Percentiles rank a stretch among this genome's conserved stretches.
phyloP scores from a whole-genome alignment of 1,140 invertebrate genomes.

The Apocrypta bakeri region DNA sequence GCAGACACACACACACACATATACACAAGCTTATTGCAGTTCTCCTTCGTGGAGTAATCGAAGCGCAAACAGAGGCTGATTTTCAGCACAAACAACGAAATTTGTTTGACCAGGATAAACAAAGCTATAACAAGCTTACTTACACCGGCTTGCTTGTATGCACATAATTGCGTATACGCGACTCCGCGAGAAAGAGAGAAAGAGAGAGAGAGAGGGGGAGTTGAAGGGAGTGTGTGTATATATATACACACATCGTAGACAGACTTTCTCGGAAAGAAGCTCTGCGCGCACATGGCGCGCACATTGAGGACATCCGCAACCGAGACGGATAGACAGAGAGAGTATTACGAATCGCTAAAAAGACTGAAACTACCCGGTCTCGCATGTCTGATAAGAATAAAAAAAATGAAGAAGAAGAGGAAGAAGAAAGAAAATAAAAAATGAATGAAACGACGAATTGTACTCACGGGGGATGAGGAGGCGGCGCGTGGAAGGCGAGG shows the following conservation, averaged over 20 bases:
- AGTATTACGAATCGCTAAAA: too few relatives aligned
- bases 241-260: not conserved
- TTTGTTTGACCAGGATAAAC: slow-evolving; percentile 26
- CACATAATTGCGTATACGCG: slow-evolving; percentile 30
- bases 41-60: slow-evolving; percentile 4
- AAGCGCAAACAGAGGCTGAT: slow-evolving; percentile 13
- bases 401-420: not conserved
- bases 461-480: slow-evolving; percentile 39
- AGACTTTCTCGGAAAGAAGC: not conserved
- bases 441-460: not conserved
- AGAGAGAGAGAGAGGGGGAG: not conserved
- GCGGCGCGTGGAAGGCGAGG: slow-evolving; percentile 50
- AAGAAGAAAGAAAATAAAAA: not conserved
- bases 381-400: too few relatives aligned
- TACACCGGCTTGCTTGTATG: not conserved
- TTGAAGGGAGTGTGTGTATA: not conserved
- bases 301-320: not conserved
- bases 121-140: not conserved
- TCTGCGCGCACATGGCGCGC: not conserved
- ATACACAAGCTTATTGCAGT: not conserved
- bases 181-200: not conserved
- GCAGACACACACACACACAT: slow-evolving; percentile 23
- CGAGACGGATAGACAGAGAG: not conserved
- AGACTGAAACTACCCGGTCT: too few relatives aligned
- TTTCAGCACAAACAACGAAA: not conserved